Base-by-base conservation (phyloP, 2,888 invertebrate species). In the Amblyteles armatorius region DNA sequence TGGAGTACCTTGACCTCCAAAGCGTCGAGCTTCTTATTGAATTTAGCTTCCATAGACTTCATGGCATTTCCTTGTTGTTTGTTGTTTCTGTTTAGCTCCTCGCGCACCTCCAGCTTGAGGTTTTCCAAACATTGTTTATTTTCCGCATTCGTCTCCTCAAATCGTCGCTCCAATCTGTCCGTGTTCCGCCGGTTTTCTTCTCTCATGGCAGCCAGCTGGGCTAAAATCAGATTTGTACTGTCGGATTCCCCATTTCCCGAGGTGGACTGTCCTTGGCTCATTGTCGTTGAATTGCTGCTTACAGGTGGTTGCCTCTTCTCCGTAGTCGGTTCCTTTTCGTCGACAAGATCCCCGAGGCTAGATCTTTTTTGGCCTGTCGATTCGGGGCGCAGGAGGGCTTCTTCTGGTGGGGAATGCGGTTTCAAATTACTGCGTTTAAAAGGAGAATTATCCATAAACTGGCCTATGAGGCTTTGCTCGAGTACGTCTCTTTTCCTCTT, bases 401-500 rank as follows among this genome's bases (percentile, higher is more conserved):
- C 33, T 13, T 33, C 33, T 63, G 63, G 13, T 11, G 63, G 63
- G 33, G 63, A 63, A 19, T n/a, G 63, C 13, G 33, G 11, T 29
- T n/a, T 63, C 16, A 33, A 3, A 29, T 63, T 63, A 13, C 63
- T 63, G 16, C 63, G 63, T n/a, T 63, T 63, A 33, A 63, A 63
- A 16, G 63, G 63, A 13, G 63, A 29, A 13, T 13, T 63, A 16
- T 63, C 63, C 63, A 33, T 63, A 29, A 16, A 63, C 33, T 63
- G 63, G 63, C 33, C 63, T 63, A 63, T 63, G 5, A 63, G 63
- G 33, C 33, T 63, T 63, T 63, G 29, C 19, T 63, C 63, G 5
- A 63, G 13, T 16, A 33, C 63, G 3, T 29, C n/a, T 63, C 63
- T 63, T 33, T 26, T 52, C 19, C 52, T 52, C 19, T 67, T 67